Evolutionary conservation across 2,113 vertebrate genomes (phyloP), one percentile per base, ranked within the genome.

Genomic region (Hydropotes inermis): DNA sequence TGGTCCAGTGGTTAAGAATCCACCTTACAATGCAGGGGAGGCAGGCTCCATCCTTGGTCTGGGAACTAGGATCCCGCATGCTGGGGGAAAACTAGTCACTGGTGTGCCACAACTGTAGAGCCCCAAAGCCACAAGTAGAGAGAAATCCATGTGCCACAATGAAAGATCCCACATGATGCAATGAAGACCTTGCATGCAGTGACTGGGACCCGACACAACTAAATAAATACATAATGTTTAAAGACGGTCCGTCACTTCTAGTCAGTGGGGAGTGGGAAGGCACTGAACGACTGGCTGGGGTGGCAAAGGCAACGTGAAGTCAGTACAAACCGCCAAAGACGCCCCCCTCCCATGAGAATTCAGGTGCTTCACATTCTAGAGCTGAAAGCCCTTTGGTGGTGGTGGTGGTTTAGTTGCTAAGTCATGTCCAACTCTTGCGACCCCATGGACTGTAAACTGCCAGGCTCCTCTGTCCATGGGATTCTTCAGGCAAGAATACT

Each of bases 281-380:
- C 78, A 28, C 10, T n/a, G 54, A 21, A 45, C 6, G 17, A 47
- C 3, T 43, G 76, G 25, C 33, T n/a, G 1, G 2, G 17, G 6
- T 11, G 17, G 7, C 57, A 61, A 83, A 23, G 13, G 5, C 39
- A 8, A 4, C 7, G 17, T 25, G 5, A 64, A 28, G 0, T 30
- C 2, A 0, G 7, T 23, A 13, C 25, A 76, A 52, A 14, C 5
- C 14, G 8, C 39, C 3, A 0, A 30, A 82, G 91, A 23, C 25
- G 2, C 64, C 10, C 64, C 4, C 2, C 4, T 4, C 21, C 21
- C 5, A 0, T 30, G 76, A 54, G 10, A 76, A 15, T 7, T 6
- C 28, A 27, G 50, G 28, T 52, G 7, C 6, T 19, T 89, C 5
- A 28, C 30, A 11, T 7, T 47, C 76, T 64, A 94, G 55, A 57